A percentile compares a stretch with the other conserved stretches of the same genome.
These are phyloP conservation scores for Lepidurus couesii DNA, from an alignment of 1,140 invertebrate genomes.

Conservation along the genomic window DNA sequence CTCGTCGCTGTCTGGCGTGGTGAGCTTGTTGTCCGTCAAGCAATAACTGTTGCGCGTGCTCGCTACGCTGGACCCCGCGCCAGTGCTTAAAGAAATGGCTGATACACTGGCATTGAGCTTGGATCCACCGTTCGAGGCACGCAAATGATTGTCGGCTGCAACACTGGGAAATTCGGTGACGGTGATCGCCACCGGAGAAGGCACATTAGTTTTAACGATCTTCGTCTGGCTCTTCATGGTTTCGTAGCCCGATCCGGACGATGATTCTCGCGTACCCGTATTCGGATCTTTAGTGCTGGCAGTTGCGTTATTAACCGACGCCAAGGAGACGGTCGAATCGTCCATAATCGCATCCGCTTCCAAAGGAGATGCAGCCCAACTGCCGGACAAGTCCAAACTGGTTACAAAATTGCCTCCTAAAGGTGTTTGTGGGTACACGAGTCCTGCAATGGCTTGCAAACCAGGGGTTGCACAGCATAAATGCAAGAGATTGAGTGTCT, in stretches of 20 bases:
- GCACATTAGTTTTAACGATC: neutral
- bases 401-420: conserved; percentile 22
- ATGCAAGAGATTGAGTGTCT: conserved; percentile 53
- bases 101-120: conserved; percentile 3
- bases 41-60: conserved; percentile 15
- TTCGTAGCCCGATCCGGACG: neutral
- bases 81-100: conserved; percentile 14
- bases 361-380: conserved; percentile 43
- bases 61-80: neutral
- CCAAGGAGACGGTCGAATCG: conserved; percentile 43
- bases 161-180: neutral
- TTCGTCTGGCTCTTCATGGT: conserved; percentile 12
- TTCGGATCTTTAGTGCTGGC: neutral
- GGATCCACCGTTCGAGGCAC: neutral
- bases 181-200: neutral
- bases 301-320: neutral
- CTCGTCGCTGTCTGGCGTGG: neutral
- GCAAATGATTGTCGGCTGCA: neutral
- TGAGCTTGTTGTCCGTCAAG: neutral
- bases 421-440: conserved; percentile 16
- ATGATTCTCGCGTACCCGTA: neutral
- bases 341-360: conserved; percentile 44
- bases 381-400: conserved; percentile 49
- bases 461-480: conserved; percentile 52
- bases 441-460: conserved; percentile 41